Evolutionary conservation across 2,797 vertebrate genomes (phyloP).

Genomic region (Podarcis siculus): DNA sequence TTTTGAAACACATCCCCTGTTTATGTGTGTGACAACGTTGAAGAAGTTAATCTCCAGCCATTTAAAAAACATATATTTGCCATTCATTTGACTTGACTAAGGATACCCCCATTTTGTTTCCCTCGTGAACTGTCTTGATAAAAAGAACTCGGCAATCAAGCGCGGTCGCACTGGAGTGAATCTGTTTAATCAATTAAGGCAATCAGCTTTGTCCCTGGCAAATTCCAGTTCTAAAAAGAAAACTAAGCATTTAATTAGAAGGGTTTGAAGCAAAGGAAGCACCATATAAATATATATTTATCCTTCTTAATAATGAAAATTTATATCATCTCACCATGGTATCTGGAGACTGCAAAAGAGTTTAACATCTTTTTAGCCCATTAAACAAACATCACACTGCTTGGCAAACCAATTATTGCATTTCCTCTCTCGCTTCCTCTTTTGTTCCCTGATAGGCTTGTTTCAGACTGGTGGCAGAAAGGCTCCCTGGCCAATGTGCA

Average conservation of each 20-base stretch:
- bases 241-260: constrained; percentile 74
- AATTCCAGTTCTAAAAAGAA: constrained; percentile 75
- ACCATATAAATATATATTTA: neutral
- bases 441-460: neutral
- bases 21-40: constrained; percentile 49
- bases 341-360: constrained; percentile 16
- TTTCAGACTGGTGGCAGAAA: neutral
- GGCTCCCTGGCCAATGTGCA: too few species aligned
- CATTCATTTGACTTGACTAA: constrained; percentile 73
- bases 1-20: constrained; percentile 53
- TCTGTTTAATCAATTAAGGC: constrained; percentile 78
- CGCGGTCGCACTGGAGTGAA: constrained; percentile 71
- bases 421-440: neutral
- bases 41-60: constrained; percentile 23
- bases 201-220: constrained; percentile 78
- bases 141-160: constrained; percentile 76
- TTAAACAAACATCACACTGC: neutral
- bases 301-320: neutral
- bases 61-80: constrained; percentile 73
- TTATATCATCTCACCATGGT: constrained; percentile 34
- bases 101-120: constrained; percentile 44
- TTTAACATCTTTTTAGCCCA: constrained; percentile 16
- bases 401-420: too few species aligned
- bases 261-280: constrained; percentile 54
- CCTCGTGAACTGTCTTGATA: constrained; percentile 73